A percentile compares a stretch with the other conserved stretches of the same genome.
Evolutionary conservation across 2,113 vertebrate species (phyloP).

Genomic region (Cyphomyrus plagiostoma): DNA sequence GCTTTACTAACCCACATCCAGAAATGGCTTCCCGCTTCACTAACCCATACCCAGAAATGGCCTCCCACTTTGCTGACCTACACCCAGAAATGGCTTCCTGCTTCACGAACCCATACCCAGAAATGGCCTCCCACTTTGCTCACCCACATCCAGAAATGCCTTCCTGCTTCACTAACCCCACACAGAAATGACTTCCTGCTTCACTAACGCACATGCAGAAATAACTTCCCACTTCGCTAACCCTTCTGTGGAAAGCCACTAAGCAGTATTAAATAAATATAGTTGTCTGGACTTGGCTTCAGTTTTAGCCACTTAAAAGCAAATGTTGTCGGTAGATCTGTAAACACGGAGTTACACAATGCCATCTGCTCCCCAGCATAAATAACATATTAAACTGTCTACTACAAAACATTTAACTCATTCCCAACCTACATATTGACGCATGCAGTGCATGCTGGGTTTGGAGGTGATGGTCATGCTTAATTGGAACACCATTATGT

Average conservation of each 20-base stretch:
- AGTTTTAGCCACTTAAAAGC: neutral
- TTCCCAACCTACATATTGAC: neutral
- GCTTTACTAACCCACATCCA: neutral
- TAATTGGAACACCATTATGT: neutral
- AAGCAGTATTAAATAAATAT: neutral
- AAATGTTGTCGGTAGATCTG: neutral
- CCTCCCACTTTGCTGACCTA: neutral
- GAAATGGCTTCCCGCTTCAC: neutral
- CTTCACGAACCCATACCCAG: neutral
- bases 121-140: neutral
- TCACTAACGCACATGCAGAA: neutral
- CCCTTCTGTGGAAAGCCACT: neutral
- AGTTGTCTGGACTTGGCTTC: neutral
- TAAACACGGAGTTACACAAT: neutral
- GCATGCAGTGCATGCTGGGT: neutral
- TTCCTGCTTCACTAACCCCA: neutral
- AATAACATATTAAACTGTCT: neutral
- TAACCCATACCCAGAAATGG: neutral
- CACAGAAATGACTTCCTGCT: neutral
- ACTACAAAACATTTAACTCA: neutral
- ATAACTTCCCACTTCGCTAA: neutral
- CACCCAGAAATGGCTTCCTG: neutral
- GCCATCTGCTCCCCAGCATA: neutral
- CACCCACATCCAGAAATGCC: neutral
- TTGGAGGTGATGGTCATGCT: neutral